phyloP scores from a whole-genome alignment of 2,888 invertebrate species.

The Eilema depressum region DNA sequence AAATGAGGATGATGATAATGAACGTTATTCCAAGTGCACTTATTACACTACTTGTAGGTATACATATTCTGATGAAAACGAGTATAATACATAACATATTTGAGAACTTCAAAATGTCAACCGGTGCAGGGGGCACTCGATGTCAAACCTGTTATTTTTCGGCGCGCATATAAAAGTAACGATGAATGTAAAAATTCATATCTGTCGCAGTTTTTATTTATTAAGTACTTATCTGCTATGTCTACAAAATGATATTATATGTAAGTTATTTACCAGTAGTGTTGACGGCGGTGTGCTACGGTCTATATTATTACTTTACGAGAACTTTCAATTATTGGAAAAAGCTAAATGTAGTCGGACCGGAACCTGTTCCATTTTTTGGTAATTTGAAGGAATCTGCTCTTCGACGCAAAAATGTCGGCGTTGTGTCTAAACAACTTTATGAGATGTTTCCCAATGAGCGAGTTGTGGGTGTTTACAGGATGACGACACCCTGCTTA shows the following conservation, averaged over 20 bases:
- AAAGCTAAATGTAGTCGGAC: constrained; percentile 44
- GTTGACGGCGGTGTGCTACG: constrained; percentile 9
- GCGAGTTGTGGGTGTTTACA: constrained; percentile 52
- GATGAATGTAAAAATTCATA: not conserved
- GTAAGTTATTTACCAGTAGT: constrained; percentile 9
- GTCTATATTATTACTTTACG: constrained; percentile 40
- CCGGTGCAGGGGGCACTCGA: no score
- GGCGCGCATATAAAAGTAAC: not conserved
- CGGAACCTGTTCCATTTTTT: constrained; percentile 48
- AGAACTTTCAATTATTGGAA: constrained; percentile 43
- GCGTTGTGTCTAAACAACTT: constrained; percentile 38
- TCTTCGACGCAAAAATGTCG: constrained; percentile 34
- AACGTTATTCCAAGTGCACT: no score
- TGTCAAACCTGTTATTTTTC: not conserved
- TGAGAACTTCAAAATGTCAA: no score
- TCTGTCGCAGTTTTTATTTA: not conserved
- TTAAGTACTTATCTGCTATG: not conserved
- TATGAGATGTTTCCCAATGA: constrained; percentile 50
- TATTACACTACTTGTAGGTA: no score
- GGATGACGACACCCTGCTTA: constrained; percentile 57
- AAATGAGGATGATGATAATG: no score
- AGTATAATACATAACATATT: no score
- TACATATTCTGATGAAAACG: no score
- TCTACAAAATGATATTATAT: not conserved
- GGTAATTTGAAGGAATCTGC: constrained; percentile 48